These are phyloP conservation scores for Rhynchonema sp. DNA, from an alignment of 2,888 invertebrate species.

Conservation along the genomic window DNA sequence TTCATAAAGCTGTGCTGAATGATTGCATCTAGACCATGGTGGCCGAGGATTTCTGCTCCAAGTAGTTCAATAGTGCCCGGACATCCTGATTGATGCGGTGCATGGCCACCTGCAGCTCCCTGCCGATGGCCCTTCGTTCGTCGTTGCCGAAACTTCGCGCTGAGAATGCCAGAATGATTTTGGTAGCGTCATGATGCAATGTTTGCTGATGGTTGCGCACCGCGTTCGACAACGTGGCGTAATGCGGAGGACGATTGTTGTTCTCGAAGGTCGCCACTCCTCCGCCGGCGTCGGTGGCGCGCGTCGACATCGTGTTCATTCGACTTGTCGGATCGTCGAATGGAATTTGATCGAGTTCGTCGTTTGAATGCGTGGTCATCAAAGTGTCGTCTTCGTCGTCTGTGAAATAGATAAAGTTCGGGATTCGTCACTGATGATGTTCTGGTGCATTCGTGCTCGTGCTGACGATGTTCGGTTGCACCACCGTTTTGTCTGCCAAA, in stretches of 20 bases:
- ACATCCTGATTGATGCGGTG: background rate
- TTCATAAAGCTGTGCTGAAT: too few species aligned
- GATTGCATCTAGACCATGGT: background rate
- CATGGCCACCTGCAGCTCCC: background rate
- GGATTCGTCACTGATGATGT: too few species aligned
- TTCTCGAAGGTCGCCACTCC: background rate
- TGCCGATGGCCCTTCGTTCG: background rate
- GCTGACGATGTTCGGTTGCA: too few species aligned
- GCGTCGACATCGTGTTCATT: background rate
- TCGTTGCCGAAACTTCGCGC: background rate
- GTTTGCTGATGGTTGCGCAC: background rate
- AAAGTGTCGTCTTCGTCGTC: background rate
- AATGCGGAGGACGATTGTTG: background rate
- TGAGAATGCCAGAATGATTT: background rate
- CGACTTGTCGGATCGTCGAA: background rate
- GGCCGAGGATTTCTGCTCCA: background rate
- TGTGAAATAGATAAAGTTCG: background rate
- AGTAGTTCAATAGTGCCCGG: background rate
- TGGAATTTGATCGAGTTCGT: background rate
- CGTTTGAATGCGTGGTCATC: background rate
- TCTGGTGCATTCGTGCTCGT: too few species aligned
- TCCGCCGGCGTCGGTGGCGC: background rate
- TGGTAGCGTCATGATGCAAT: background rate
- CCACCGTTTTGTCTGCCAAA: too few species aligned
- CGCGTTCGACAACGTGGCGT: background rate